A percentile compares a stretch with the other conserved stretches of the same genome.
phyloP scores from a whole-genome alignment of 2,113 vertebrate species.

The Verasper variegatus region DNA sequence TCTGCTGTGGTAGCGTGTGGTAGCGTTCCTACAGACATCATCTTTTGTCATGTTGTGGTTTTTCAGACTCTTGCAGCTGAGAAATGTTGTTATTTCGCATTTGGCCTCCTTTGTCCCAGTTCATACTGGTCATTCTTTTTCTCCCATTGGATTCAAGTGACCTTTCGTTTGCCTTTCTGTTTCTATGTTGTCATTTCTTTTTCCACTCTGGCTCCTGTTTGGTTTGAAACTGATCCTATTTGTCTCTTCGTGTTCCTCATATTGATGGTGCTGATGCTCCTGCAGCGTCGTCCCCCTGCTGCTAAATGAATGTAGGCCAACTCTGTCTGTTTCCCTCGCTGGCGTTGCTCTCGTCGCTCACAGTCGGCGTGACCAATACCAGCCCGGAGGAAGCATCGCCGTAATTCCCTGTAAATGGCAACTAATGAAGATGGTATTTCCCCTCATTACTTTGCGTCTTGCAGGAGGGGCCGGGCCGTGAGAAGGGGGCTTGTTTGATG shows the following conservation, averaged over 20 bases:
- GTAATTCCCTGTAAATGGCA: conserved; percentile 75
- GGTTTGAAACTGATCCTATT: not conserved
- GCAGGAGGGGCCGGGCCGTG: conserved; percentile 33
- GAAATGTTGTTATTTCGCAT: too few species aligned
- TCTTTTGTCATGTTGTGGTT: too few species aligned
- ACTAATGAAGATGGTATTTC: conserved; percentile 71
- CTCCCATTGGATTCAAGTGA: not conserved
- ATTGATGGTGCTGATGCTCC: not conserved
- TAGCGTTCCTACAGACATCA: too few species aligned
- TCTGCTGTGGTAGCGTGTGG: too few species aligned
- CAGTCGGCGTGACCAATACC: conserved; percentile 67
- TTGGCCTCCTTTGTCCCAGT: too few species aligned
- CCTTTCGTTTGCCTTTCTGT: too few species aligned
- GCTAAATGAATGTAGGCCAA: conserved; percentile 47
- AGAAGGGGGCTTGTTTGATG: conserved; percentile 18
- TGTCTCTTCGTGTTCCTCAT: not conserved
- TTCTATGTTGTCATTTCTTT: too few species aligned
- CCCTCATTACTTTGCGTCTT: conserved; percentile 53
- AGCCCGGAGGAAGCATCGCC: conserved; percentile 54
- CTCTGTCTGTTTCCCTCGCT: conserved; percentile 10
- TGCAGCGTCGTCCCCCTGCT: not conserved
- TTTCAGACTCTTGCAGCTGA: too few species aligned
- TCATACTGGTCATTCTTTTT: too few species aligned
- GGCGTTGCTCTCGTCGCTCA: conserved; percentile 19
- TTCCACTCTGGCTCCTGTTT: too few species aligned